Evolutionary conservation across 2,888 invertebrate species (phyloP).

Genomic region (Himalopsyche tibetana): DNA sequence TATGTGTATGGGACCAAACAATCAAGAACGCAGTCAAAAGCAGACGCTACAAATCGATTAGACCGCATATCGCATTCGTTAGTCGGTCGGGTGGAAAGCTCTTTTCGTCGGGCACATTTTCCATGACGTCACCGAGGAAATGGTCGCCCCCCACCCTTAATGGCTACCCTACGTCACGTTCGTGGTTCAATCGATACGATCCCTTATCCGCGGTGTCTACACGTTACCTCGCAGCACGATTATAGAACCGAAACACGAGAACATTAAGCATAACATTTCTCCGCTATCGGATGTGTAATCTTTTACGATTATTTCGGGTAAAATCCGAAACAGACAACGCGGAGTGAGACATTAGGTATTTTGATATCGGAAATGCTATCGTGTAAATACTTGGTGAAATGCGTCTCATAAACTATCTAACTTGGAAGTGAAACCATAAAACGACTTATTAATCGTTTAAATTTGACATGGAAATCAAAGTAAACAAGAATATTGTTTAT

Average conservation of each 20-base stretch:
- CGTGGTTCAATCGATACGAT: slow-evolving; percentile 43
- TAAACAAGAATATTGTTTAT: too few species aligned
- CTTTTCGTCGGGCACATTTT: slow-evolving; percentile 45
- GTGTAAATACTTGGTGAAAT: slow-evolving; percentile 17
- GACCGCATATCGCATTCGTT: slow-evolving; percentile 48
- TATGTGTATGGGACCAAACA: slow-evolving; percentile 3
- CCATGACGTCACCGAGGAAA: slow-evolving; percentile 59
- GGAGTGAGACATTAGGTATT: slow-evolving; percentile 44
- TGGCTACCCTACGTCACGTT: slow-evolving; percentile 53
- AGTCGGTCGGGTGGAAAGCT: slow-evolving; percentile 32
- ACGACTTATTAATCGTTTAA: neutral
- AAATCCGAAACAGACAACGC: slow-evolving; percentile 36
- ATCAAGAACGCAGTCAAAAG: slow-evolving; percentile 38
- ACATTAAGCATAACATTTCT: slow-evolving; percentile 42
- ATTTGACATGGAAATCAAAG: neutral
- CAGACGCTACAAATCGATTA: slow-evolving; percentile 55
- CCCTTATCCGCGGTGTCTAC: slow-evolving; percentile 40
- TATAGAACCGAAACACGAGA: slow-evolving; percentile 35
- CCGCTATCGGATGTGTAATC: slow-evolving; percentile 44
- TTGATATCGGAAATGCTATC: slow-evolving; percentile 51
- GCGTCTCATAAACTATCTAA: neutral
- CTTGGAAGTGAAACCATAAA: slow-evolving; percentile 22
- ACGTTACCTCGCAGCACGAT: slow-evolving; percentile 38
- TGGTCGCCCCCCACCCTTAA: slow-evolving; percentile 39
- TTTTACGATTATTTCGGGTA: slow-evolving; percentile 39